These are phyloP conservation scores for Sminthurinus aureus DNA, from an alignment of 2,888 invertebrate species.

Conservation along the genomic window DNA sequence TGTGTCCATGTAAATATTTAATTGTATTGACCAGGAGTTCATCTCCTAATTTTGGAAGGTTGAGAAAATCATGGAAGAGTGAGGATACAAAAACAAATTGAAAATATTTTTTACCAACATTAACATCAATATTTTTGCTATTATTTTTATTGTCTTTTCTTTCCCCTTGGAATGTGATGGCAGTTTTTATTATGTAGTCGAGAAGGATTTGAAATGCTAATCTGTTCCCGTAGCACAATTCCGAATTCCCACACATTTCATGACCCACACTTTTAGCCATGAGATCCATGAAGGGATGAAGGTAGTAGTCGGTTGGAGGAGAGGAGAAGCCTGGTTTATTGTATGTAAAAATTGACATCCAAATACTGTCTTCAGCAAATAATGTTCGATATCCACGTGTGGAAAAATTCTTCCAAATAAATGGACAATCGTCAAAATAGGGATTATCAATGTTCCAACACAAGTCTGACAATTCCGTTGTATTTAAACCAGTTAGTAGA, in stretches of 20 bases:
- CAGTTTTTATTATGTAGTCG: conserved; percentile 74
- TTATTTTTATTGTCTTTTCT: conserved; percentile 58
- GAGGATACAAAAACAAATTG: conserved; percentile 86
- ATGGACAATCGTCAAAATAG: conserved; percentile 80
- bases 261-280: conserved; percentile 68
- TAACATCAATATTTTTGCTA: not conserved
- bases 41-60: conserved; percentile 79
- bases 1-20: conserved; percentile 65
- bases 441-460: conserved; percentile 67
- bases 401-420: conserved; percentile 84
- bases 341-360: conserved; percentile 83
- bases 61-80: conserved; percentile 84
- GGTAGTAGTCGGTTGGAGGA: conserved; percentile 87
- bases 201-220: conserved; percentile 76
- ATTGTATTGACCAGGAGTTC: conserved; percentile 71
- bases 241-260: conserved; percentile 71
- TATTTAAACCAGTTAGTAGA: conserved; percentile 62
- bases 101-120: conserved; percentile 70
- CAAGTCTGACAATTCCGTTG: conserved; percentile 44
- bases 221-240: conserved; percentile 75
- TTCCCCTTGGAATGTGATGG: conserved; percentile 65
- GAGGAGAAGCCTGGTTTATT: conserved; percentile 75
- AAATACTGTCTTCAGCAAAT: conserved; percentile 83
- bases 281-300: conserved; percentile 61
- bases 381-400: conserved; percentile 77